These are phyloP conservation scores for Crossoptilon crossoptilon DNA, from an alignment of 2,797 vertebrate species.

Conservation along the genomic window DNA sequence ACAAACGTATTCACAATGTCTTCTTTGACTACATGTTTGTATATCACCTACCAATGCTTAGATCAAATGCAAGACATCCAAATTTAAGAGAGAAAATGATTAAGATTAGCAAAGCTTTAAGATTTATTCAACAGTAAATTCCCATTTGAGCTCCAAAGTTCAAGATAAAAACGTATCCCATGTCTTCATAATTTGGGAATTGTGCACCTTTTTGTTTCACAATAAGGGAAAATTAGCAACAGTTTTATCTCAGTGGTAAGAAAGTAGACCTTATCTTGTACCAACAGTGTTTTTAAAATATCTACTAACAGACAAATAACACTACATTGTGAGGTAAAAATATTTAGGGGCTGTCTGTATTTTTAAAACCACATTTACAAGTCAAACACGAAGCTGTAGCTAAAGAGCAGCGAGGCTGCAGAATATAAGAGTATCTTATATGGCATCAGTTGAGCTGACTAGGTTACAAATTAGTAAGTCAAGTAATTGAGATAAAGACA, in stretches of 20 bases:
- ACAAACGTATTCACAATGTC: neutral
- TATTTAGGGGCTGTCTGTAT: neutral
- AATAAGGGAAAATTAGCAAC: neutral
- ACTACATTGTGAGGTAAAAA: neutral
- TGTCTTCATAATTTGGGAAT: fast-evolving
- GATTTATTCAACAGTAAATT: neutral
- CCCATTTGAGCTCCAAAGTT: neutral
- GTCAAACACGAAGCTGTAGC: neutral
- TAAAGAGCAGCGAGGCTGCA: neutral
- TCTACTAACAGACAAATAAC: neutral
- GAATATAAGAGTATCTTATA: neutral
- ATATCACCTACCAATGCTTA: neutral
- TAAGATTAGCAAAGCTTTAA: neutral
- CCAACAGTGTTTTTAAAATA: neutral
- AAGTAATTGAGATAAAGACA: constrained; percentile 11
- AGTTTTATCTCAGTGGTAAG: neutral
- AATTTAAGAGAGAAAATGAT: neutral
- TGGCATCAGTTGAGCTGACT: neutral
- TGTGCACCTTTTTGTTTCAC: neutral
- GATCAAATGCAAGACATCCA: neutral
- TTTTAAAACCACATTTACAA: neutral
- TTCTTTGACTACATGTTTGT: neutral
- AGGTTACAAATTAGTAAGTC: constrained; percentile 23
- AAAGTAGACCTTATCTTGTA: neutral
- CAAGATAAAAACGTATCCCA: neutral